These are phyloP conservation scores for Cinara cedri DNA, from an alignment of 2,888 invertebrate species.

Conservation along the genomic window DNA sequence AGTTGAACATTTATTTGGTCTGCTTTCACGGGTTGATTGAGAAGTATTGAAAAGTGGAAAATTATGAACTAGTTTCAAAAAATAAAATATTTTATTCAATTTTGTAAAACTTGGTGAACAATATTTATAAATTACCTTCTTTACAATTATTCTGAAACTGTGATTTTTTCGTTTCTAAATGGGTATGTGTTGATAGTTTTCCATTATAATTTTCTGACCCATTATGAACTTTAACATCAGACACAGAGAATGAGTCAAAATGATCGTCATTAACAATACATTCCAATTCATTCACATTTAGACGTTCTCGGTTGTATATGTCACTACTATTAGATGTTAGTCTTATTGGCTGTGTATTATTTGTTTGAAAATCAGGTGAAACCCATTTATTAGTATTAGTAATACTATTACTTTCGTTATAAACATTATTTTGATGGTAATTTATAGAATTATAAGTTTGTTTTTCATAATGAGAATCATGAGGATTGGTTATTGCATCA, in stretches of 20 bases:
- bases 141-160: not conserved
- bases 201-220: not conserved
- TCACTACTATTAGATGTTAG: not conserved
- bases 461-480: too few species aligned
- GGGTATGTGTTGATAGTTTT: not conserved
- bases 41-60: not conserved
- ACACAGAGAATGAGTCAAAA: slow-evolving; percentile 35
- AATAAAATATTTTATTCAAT: not conserved
- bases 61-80: not conserved
- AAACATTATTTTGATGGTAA: not conserved
- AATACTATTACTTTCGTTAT: not conserved
- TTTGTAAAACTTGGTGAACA: not conserved
- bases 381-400: slow-evolving; percentile 31
- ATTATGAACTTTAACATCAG: not conserved
- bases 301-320: slow-evolving; percentile 25
- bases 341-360: not conserved
- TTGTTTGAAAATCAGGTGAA: slow-evolving; percentile 27
- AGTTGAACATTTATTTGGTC: not conserved
- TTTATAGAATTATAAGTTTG: not conserved
- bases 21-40: not conserved
- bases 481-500: not conserved
- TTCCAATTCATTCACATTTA: slow-evolving; percentile 28
- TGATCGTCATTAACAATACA: slow-evolving; percentile 32
- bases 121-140: not conserved
- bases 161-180: not conserved